Conservation (phyloP, 2,888 invertebrate species). For the Platycheirus albimanus region DNA sequence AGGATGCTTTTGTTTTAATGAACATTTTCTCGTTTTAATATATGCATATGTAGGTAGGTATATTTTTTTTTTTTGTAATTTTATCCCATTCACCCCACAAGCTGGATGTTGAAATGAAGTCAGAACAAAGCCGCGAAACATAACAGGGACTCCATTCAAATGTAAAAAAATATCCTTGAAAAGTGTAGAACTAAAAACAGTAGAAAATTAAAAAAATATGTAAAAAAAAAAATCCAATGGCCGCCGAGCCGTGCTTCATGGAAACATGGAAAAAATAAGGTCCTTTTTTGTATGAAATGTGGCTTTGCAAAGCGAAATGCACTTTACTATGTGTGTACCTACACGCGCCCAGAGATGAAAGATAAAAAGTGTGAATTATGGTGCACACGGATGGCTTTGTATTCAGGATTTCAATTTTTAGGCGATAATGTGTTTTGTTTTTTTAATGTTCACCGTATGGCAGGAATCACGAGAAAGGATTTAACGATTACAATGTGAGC, state of each 20-base stretch:
- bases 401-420: slow-evolving; percentile 46
- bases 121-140: slow-evolving; percentile 72
- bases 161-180: slow-evolving; percentile 69
- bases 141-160: slow-evolving; percentile 71
- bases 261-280: background rate
- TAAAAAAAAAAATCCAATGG: slow-evolving; percentile 18
- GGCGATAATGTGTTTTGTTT: slow-evolving; percentile 10
- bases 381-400: slow-evolving; percentile 31
- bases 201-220: slow-evolving; percentile 8
- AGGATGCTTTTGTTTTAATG: slow-evolving; percentile 74
- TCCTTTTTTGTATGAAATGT: slow-evolving; percentile 31
- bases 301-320: slow-evolving; percentile 47
- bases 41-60: too few species aligned
- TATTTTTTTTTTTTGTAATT: slow-evolving; percentile 40
- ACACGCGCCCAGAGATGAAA: slow-evolving; percentile 51
- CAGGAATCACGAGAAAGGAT: too few species aligned
- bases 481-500: too few species aligned
- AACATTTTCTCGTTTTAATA: slow-evolving; percentile 51
- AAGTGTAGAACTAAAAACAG: slow-evolving; percentile 52
- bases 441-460: slow-evolving; percentile 1
- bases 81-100: slow-evolving; percentile 48
- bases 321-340: slow-evolving; percentile 40
- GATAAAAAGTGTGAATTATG: slow-evolving; percentile 56
- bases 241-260: slow-evolving; percentile 19
- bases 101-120: slow-evolving; percentile 61